These are phyloP conservation scores for Chiloscyllium punctatum DNA, from an alignment of 2,797 vertebrate species.

Conservation along the genomic window DNA sequence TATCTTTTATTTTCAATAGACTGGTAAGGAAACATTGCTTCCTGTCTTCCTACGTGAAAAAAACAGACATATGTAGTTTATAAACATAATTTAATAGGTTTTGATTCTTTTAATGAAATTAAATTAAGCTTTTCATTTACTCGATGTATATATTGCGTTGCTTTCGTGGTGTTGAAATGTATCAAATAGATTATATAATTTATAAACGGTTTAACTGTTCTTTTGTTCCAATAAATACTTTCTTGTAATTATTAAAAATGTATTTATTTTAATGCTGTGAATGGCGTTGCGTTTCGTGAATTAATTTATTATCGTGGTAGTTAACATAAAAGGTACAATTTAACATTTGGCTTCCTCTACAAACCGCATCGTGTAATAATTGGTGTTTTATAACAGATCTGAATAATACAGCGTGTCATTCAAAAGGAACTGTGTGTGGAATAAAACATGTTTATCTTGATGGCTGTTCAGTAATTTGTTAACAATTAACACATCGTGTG, in stretches of 20 bases:
- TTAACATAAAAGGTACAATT: neutral
- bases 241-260: neutral
- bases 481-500: neutral
- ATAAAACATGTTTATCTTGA: neutral
- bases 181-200: neutral
- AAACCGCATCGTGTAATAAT: slow-evolving; percentile 13
- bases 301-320: neutral
- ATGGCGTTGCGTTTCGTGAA: neutral
- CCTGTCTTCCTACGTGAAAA: neutral
- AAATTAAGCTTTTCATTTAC: slow-evolving; percentile 25
- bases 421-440: neutral
- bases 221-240: slow-evolving; percentile 26
- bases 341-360: too few relatives aligned
- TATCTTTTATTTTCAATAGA: neutral
- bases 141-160: slow-evolving; percentile 25
- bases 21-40: neutral
- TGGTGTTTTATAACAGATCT: neutral
- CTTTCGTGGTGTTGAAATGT: neutral
- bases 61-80: neutral
- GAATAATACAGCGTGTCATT: neutral
- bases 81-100: slow-evolving; percentile 26
- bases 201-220: slow-evolving; percentile 25
- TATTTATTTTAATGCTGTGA: neutral
- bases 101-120: slow-evolving; percentile 20
- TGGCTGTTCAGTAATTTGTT: neutral